phyloP scores from a whole-genome alignment of 2,797 vertebrate genomes.

The Centropyge bicolor region DNA sequence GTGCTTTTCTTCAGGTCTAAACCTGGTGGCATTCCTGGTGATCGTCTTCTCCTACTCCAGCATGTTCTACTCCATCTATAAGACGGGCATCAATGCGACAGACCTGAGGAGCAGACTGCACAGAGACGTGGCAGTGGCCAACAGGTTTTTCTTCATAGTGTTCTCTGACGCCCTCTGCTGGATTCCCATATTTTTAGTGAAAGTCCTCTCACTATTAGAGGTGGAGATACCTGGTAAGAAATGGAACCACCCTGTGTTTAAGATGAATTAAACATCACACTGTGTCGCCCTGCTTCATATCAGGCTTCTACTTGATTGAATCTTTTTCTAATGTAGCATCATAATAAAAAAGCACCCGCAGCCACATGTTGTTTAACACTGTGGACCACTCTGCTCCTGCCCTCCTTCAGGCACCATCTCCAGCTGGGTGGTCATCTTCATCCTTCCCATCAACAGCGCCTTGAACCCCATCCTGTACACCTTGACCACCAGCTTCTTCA shows the following conservation, averaged over 20 bases:
- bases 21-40: constrained; percentile 86
- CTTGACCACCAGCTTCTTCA: constrained; percentile 89
- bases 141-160: constrained; percentile 89
- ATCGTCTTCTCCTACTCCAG: constrained; percentile 84
- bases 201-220: constrained; percentile 85
- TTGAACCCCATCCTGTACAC: constrained; percentile 89
- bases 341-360: neutral
- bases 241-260: neutral
- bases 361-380: neutral
- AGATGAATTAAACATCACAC: neutral
- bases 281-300: neutral
- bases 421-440: constrained; percentile 88
- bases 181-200: constrained; percentile 89
- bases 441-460: constrained; percentile 90
- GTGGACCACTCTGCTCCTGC: neutral
- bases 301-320: neutral
- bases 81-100: constrained; percentile 84
- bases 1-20: constrained; percentile 81
- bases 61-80: constrained; percentile 89
- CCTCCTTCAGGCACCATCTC: constrained; percentile 81
- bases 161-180: constrained; percentile 96
- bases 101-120: constrained; percentile 83
- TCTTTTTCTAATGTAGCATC: neutral
- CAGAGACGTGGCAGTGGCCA: constrained; percentile 85
- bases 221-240: constrained; percentile 87